These are phyloP conservation scores for Lasiurus borealis DNA, from an alignment of 2,113 vertebrate genomes.

Conservation along the genomic window DNA sequence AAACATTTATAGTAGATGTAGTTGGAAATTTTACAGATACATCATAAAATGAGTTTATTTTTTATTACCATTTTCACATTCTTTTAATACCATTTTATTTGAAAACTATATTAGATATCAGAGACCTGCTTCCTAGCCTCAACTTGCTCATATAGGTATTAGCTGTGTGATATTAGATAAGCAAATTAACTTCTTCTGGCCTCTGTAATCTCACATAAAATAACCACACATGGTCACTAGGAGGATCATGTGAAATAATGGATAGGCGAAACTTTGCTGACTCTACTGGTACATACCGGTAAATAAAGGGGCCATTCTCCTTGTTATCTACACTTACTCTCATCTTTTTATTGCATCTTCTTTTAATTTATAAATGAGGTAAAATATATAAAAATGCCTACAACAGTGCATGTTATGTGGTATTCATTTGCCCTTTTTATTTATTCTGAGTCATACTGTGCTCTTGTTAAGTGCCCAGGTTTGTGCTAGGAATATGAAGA, in stretches of 20 bases:
- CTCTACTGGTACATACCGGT: not conserved
- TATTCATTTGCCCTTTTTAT: conserved; percentile 23
- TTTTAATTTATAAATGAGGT: conserved; percentile 18
- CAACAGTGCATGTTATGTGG: not conserved
- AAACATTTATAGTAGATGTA: conserved; percentile 34
- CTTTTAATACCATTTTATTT: not conserved
- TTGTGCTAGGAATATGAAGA: not conserved
- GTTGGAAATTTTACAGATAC: not conserved
- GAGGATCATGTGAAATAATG: not conserved
- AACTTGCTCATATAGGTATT: not conserved
- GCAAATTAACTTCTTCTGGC: not conserved
- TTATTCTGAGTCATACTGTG: not conserved
- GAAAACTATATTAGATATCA: conserved; percentile 2
- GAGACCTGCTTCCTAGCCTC: conserved; percentile 5
- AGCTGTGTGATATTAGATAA: not conserved
- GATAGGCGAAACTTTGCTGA: not conserved
- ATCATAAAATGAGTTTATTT: conserved; percentile 37
- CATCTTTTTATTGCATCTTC: not conserved
- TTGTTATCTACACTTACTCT: not conserved
- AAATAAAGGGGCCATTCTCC: not conserved
- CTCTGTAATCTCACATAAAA: conserved; percentile 19
- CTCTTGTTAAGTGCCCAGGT: not conserved
- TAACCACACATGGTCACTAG: not conserved
- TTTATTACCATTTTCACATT: conserved; percentile 18
- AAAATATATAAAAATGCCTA: conserved; percentile 22